Conservation (phyloP, 2,797 vertebrate species). For the Tachyglossus aculeatus region DNA sequence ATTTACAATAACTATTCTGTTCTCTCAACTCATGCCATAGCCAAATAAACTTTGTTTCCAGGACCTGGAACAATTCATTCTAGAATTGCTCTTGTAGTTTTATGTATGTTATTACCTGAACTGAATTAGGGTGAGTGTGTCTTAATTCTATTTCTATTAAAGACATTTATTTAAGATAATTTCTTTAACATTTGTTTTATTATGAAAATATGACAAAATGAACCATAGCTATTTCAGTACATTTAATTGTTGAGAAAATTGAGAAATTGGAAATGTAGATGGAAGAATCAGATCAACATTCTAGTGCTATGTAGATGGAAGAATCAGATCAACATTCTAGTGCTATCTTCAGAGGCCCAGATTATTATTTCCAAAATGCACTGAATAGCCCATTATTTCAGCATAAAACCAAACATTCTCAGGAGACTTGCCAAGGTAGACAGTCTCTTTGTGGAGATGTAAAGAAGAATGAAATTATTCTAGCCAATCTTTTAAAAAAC, state of each 20-base stretch:
- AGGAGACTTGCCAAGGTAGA: slow-evolving; percentile 44
- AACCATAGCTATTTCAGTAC: neutral
- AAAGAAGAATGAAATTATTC: slow-evolving; percentile 45
- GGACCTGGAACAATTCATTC: slow-evolving; percentile 7
- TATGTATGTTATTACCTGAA: too few species aligned
- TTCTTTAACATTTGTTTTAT: slow-evolving; percentile 18
- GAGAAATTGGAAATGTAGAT: neutral
- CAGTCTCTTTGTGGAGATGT: slow-evolving; percentile 49
- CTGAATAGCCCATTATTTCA: too few species aligned
- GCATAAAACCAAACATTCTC: too few species aligned
- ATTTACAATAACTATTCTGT: too few species aligned
- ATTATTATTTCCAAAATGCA: too few species aligned
- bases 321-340: too few species aligned
- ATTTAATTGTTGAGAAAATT: neutral
- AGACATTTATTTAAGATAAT: too few species aligned
- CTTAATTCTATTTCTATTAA: too few species aligned
- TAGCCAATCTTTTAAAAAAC: slow-evolving; percentile 39
- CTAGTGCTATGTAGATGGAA: too few species aligned
- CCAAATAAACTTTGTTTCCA: neutral
- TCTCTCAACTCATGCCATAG: slow-evolving; percentile 1
- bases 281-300: too few species aligned
- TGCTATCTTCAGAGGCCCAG: too few species aligned
- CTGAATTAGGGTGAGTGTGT: too few species aligned
- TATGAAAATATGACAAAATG: slow-evolving; percentile 2
- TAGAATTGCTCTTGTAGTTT: neutral